phyloP scores from a whole-genome alignment of 2,888 invertebrate genomes.

The Dastarcus helophoroides region DNA sequence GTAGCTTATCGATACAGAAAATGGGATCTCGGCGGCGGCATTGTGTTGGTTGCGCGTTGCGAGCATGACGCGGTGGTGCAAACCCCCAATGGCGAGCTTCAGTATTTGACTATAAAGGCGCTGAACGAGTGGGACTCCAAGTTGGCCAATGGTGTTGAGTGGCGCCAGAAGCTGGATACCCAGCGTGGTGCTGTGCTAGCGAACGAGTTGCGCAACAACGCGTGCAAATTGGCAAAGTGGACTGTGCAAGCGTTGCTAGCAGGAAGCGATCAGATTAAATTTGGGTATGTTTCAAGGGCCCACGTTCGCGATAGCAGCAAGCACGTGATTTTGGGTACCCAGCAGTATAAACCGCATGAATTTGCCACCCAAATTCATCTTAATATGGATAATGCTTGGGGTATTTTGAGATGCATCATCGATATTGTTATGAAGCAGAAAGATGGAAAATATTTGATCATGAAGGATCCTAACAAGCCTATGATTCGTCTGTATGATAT shows the following conservation, averaged over 20 bases:
- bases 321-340: conserved; percentile 92
- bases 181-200: conserved; percentile 97
- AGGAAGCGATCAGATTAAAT: conserved; percentile 94
- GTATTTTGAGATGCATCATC: conserved; percentile 90
- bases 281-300: conserved; percentile 96
- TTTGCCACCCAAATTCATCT: conserved; percentile 98
- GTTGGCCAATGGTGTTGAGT: conserved; percentile 91
- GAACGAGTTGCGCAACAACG: conserved; percentile 95
- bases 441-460: conserved; percentile 92
- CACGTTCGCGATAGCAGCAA: conserved; percentile 89
- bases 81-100: conserved; percentile 77
- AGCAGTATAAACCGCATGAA: conserved; percentile 96
- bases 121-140: conserved; percentile 99
- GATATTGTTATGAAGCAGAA: conserved; percentile 95
- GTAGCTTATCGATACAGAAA: conserved; percentile 95
- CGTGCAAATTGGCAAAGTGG: conserved; percentile 99
- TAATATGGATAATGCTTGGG: conserved; percentile 99
- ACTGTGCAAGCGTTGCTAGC: conserved; percentile 88
- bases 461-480: conserved; percentile 99
- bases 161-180: conserved; percentile 95
- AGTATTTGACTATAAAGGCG: conserved; percentile 92
- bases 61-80: conserved; percentile 93
- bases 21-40: conserved; percentile 90
- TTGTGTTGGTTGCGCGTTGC: conserved; percentile 85
- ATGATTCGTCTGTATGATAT: conserved; percentile 96